Evolutionary conservation across 2,797 vertebrate species (phyloP), one percentile per base, ranked within the genome.

Genomic region (Spondyliosoma cantharus): DNA sequence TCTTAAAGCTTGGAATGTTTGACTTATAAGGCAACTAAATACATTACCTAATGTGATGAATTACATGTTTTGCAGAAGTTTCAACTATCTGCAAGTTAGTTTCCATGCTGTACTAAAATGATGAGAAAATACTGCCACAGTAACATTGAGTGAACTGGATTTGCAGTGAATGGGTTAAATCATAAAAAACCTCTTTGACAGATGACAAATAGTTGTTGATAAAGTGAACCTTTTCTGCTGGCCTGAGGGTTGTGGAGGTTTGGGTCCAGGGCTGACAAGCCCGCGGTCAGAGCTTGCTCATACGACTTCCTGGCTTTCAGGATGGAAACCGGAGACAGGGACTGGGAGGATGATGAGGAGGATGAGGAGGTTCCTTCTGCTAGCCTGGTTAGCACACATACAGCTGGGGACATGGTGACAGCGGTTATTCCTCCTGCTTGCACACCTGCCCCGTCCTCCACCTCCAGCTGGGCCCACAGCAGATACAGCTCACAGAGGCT

Each of bases 291-390:
- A 0, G 91, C 87, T 4, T 92, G 96, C 29, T 98, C 96, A 0
- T 97, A 99, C 0, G 88, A 87, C 91, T 93, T 97, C 64, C 97
- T 96, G 14, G 97, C 97, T 89, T 97, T 99, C 83, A 99, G 70
- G 67, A 98, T 65, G 6, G 92, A 94, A 48, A 97, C 93, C 0
- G 96, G 80, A 22, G 89, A 83, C 19, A 95, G 76, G 11, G 85
- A 2, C 7, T 95, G 93, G 11, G 95, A 73, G 1, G 94, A 96
- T 1, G 95, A 92, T 0, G 86, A 94, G 0, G 90, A 82, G 0
- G 95, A 92, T 0, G 86, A 94, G 0, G 90, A 82, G 0, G 86
- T 77, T 16, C 84, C 95, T 77, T 98, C 97, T 0, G 96, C 90
- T 78, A 98, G 56, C 19, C 86, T 92, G 65, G 96, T 96, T 37